These are phyloP conservation scores for Diadophis punctatus DNA, from an alignment of 2,113 vertebrate species.

Conservation along the genomic window DNA sequence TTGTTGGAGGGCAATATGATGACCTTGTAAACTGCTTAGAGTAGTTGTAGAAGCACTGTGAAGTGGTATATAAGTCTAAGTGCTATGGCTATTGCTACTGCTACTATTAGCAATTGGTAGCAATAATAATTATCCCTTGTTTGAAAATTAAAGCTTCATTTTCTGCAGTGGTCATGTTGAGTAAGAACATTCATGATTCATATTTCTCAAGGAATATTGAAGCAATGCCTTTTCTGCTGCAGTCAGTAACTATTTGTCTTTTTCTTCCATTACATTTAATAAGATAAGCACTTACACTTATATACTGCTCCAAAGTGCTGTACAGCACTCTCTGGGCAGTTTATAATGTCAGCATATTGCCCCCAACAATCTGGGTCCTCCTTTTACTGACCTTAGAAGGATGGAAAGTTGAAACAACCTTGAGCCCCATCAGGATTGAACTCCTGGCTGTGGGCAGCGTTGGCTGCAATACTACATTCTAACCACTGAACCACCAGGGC, in stretches of 20 bases:
- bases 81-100: too few relatives aligned
- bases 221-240: conserved; percentile 27
- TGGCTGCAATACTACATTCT: background rate
- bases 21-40: too few relatives aligned
- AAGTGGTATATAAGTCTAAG: too few relatives aligned
- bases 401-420: background rate
- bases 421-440: background rate
- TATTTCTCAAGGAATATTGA: conserved; percentile 35
- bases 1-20: too few relatives aligned
- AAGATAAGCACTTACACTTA: background rate
- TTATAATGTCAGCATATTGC: background rate
- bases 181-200: conserved; percentile 16
- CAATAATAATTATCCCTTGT: conserved; percentile 7
- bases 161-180: conserved; percentile 42
- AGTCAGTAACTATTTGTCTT: conserved; percentile 31
- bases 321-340: background rate
- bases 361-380: background rate
- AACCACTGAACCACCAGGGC: background rate
- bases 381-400: background rate
- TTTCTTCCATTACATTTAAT: conserved; percentile 16
- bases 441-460: background rate
- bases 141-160: conserved; percentile 35
- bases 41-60: too few relatives aligned
- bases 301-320: background rate
- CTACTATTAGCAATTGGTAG: background rate